Conservation (phyloP, 2,888 invertebrate species). For the Chouioia cunea region DNA sequence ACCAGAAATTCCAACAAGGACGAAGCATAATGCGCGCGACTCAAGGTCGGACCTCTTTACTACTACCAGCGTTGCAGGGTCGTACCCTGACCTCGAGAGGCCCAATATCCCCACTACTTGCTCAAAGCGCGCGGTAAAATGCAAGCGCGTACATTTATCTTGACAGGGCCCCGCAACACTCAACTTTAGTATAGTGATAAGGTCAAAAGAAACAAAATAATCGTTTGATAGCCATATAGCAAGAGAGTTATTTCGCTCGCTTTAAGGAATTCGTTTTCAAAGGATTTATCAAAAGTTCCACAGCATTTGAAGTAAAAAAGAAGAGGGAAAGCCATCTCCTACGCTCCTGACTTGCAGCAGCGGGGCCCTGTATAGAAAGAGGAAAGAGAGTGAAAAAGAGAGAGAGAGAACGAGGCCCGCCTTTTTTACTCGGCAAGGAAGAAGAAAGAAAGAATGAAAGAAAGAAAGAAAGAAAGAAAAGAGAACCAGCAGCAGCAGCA, state of each 20-base stretch:
- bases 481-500: constrained; percentile 21
- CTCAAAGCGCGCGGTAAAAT: background rate
- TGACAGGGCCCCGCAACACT: background rate
- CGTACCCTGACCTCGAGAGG: constrained; percentile 66
- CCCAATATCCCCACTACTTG: constrained; percentile 52
- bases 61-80: constrained; percentile 56
- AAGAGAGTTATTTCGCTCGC: no score
- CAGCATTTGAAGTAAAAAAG: background rate
- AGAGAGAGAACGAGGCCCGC: constrained; percentile 54
- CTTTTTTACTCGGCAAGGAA: constrained; percentile 60
- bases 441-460: constrained; percentile 38
- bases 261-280: no score
- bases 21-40: constrained; percentile 66
- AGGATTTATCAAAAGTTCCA: no score
- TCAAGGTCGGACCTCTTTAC: constrained; percentile 67
- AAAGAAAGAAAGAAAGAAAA: constrained; percentile 32
- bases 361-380: constrained; percentile 35
- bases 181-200: no score
- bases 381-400: no score
- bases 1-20: constrained; percentile 67
- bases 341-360: constrained; percentile 46
- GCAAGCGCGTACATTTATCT: background rate
- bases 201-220: no score
- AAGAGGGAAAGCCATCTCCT: constrained; percentile 41
- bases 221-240: no score